These are phyloP conservation scores for Spea hammondii DNA, from an alignment of 2,797 vertebrate species.

Conservation along the genomic window DNA sequence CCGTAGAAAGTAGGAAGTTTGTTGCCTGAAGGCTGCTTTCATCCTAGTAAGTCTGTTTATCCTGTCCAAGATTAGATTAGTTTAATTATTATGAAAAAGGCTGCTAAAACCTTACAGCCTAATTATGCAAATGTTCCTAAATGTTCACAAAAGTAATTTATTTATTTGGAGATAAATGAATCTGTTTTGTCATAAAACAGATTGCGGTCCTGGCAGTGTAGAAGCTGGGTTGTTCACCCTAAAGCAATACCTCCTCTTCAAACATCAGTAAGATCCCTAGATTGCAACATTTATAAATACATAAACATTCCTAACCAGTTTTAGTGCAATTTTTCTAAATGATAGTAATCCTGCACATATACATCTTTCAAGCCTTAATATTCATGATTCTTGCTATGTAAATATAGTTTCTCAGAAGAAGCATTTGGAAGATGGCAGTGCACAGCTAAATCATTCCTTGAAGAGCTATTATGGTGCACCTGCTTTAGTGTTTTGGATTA, in stretches of 20 bases:
- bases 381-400: slow-evolving; percentile 74
- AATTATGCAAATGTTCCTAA: slow-evolving; percentile 98
- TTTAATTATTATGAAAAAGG: slow-evolving; percentile 98
- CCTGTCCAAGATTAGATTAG: slow-evolving; percentile 97
- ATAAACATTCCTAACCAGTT: slow-evolving; percentile 83
- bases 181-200: slow-evolving; percentile 91
- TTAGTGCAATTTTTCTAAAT: slow-evolving; percentile 70
- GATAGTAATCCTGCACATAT: slow-evolving; percentile 71
- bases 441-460: slow-evolving; percentile 70
- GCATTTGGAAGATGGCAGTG: slow-evolving; percentile 68
- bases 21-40: slow-evolving; percentile 90
- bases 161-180: slow-evolving; percentile 94
- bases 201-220: slow-evolving; percentile 81
- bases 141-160: slow-evolving; percentile 95
- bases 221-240: slow-evolving; percentile 80
- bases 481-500: slow-evolving; percentile 66
- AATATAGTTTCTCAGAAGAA: slow-evolving; percentile 72
- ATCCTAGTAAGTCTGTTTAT: slow-evolving; percentile 95
- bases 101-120: slow-evolving; percentile 90
- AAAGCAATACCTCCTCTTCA: slow-evolving; percentile 84
- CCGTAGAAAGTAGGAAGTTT: slow-evolving; percentile 86
- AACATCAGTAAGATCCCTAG: slow-evolving; percentile 89
- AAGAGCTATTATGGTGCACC: slow-evolving; percentile 75
- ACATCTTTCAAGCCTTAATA: slow-evolving; percentile 70
- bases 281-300: slow-evolving; percentile 88